Base-by-base conservation (phyloP, 2,113 vertebrate genomes). In the Vimba vimba region DNA sequence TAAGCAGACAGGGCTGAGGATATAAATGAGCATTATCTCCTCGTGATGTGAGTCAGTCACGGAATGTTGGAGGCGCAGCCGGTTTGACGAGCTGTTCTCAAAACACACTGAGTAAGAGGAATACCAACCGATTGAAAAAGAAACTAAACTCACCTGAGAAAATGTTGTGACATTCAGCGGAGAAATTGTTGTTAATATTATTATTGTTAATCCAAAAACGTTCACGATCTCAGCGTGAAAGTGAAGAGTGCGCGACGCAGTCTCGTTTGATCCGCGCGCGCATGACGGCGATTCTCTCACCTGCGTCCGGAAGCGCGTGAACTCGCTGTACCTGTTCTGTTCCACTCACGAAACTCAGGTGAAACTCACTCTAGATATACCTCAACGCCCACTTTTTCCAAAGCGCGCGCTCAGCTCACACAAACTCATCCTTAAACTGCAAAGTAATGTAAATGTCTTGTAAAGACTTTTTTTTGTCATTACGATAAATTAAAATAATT, bases 261-360 rank as follows among this genome's bases (percentile, higher is more conserved):
- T 2, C 27, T 55, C 15, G 6, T 47, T 57, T 33, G 4, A 78
- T 55, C 15, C 25, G 12, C 21, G 77, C 33, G 77, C 9, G 60
- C 77, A 79, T 79, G 23, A 43, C 76, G 11, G 76, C 30, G 0
- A 0, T 13, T 43, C 79, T 66, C 59, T 19, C 79, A 81, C 79
- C 79, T 66, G 60, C 23, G 36, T 4, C 78, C 59, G 78, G 78
- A 64, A 45, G 78, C 78, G 57, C 79, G 57, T 43, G 5, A 66
- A 66, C 79, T 25, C 23, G 15, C 79, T 23, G 8, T 66, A 81
- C 79, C 79, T 81, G 79, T 66, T 81, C 79, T 81, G 79, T 66
- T 81, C 39, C 55, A 39, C 76, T 79, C 77, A 13, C 12, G 43
- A 74, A 74, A 25, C 71, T 74, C 21, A 60, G 6, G 17, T 55